These are phyloP conservation scores for Vespertilio murinus DNA, from an alignment of 2,797 vertebrate genomes.

Conservation along the genomic window DNA sequence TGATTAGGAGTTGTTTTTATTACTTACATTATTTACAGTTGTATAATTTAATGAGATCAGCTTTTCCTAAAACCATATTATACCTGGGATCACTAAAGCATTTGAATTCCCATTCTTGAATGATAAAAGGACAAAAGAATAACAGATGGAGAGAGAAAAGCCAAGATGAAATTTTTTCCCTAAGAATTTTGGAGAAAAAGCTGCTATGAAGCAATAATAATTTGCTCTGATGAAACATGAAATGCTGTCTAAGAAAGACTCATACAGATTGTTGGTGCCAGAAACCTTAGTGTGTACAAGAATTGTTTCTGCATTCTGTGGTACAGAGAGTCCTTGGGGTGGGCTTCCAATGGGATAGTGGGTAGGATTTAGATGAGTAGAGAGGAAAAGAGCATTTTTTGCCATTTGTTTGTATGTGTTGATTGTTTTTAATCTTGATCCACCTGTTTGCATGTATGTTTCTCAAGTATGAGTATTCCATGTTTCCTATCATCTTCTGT, in stretches of 20 bases:
- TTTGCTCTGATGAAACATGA: neutral
- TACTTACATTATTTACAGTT: neutral
- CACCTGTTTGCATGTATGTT: neutral
- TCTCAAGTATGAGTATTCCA: neutral
- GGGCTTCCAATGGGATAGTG: neutral
- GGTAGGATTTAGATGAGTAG: neutral
- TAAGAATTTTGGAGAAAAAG: neutral
- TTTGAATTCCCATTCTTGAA: constrained; percentile 43
- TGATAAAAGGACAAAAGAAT: neutral
- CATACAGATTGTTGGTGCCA: neutral
- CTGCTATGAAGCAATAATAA: constrained; percentile 12
- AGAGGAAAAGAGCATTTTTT: neutral
- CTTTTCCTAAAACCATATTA: constrained; percentile 22
- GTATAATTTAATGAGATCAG: neutral
- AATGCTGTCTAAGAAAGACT: neutral
- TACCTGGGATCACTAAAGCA: neutral
- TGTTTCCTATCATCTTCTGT: neutral
- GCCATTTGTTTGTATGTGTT: neutral
- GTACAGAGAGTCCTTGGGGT: neutral
- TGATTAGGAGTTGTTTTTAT: constrained; percentile 5
- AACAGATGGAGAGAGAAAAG: neutral
- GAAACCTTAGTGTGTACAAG: neutral
- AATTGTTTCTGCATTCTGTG: neutral
- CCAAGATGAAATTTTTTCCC: neutral
- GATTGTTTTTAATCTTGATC: neutral